Evolutionary conservation across 2,797 vertebrate genomes (phyloP), one percentile per base, ranked within the genome.

Genomic region (Xyrichtys novacula): DNA sequence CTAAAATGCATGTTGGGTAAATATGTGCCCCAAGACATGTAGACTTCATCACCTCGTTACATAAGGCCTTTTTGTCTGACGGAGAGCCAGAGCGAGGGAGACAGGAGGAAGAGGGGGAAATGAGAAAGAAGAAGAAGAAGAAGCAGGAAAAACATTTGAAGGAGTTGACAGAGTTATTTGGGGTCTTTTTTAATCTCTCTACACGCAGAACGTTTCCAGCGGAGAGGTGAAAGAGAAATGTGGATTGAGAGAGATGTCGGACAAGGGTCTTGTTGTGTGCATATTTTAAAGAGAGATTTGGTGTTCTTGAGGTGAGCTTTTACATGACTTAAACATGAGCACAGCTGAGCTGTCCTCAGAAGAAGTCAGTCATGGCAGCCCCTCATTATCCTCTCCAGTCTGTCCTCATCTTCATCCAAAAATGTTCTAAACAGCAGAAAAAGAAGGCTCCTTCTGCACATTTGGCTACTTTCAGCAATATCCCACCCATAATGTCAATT

Each of bases 311-410:
- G 67, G 71, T 82, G 82, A 61, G 73, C 79, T 74, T 80, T 25
- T 50, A 63, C 50, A 58, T 52, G 76, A 81, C 72, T 84, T 85
- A 76, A 82, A 79, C 76, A 80, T 81, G 81, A 85, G 71, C 61
- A 7, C 5, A 12, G 0, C 55, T 26, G 54, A 9, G 9, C 25
- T 60, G 60, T 26, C 39, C 65, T 67, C 23, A 2, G 0, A 62
- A 50, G 55, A 46, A 78, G 36, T 67, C 8, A 73, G 70, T 68
- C 64, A 46, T 55, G 77, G 53, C 46, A 31, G 46, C 72, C 44
- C 29, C 59, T 53, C 14, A 11, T 73, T 67, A 67, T 61, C 72
- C 49, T n/a, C 19, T 26, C 46, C n/a, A 6, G 12, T 62, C 58
- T 28, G 60, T 55, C 58, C 59, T 66, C 55, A 43, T 40, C 46